phyloP scores from a whole-genome alignment of 30 jellyfish, hydroid and myxozoan genomes.

The Euphysa ruthae region DNA sequence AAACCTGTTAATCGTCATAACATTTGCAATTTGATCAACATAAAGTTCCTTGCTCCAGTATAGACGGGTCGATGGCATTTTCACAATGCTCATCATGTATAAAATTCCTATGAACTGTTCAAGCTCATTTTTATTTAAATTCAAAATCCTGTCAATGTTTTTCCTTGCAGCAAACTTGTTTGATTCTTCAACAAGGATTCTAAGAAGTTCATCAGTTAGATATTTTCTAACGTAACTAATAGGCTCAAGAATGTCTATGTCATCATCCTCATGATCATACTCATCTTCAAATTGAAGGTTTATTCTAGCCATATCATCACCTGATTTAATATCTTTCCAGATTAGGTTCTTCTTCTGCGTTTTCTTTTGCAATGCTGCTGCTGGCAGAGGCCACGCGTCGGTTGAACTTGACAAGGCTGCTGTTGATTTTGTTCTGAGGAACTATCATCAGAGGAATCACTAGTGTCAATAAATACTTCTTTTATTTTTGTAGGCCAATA shows the following conservation, averaged over 20 bases:
- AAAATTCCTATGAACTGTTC: constrained; percentile 14
- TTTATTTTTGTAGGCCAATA: no score
- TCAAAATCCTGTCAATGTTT: not conserved
- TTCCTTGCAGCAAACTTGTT: not conserved
- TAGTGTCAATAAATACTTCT: no score
- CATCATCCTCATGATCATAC: not conserved
- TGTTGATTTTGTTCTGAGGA: no score
- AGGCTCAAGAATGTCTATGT: not conserved
- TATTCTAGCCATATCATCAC: no score
- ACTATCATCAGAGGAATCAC: no score
- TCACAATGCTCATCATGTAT: not conserved
- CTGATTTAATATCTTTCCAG: no score
- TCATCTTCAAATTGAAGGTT: not conserved
- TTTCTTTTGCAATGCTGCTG: no score
- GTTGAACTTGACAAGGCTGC: no score
- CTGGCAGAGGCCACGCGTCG: no score
- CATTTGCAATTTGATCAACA: not conserved
- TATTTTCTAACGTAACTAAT: not conserved
- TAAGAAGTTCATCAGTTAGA: not conserved
- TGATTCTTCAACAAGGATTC: not conserved
- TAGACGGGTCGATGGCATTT: constrained; percentile 12
- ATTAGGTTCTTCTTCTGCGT: no score
- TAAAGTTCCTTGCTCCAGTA: constrained; percentile 6
- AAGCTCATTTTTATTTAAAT: not conserved
- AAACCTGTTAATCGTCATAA: constrained; percentile 12